Conservation (phyloP, 2,113 vertebrate species). For the Phaethornis superciliosus region DNA sequence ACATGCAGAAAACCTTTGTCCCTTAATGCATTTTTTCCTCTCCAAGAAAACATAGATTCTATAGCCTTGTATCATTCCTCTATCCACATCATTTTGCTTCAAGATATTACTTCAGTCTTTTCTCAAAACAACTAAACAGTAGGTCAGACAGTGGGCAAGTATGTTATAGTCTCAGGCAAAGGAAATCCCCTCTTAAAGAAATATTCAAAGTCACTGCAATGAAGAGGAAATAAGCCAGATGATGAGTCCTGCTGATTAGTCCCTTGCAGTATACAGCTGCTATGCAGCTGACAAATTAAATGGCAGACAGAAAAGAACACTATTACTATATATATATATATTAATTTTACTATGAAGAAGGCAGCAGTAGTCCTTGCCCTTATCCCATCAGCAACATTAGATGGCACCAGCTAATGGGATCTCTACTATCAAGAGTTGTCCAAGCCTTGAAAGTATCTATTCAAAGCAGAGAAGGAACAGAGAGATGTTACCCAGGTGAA, state of each 20-base stretch:
- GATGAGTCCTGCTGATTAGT: background rate
- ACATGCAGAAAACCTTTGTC: slow-evolving; percentile 21
- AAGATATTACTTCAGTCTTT: background rate
- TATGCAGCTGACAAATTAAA: background rate
- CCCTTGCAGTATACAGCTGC: background rate
- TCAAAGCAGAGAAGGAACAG: slow-evolving; percentile 11
- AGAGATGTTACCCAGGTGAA: background rate
- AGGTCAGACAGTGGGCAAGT: background rate
- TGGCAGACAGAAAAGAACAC: background rate
- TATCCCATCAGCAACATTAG: background rate
- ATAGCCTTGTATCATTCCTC: background rate
- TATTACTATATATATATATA: background rate
- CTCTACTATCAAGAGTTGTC: background rate
- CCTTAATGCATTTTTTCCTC: background rate
- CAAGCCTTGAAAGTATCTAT: background rate
- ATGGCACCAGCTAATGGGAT: background rate
- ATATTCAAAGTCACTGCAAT: background rate
- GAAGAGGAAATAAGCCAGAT: background rate
- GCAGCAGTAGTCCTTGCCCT: background rate
- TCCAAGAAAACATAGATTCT: background rate
- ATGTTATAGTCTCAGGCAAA: background rate
- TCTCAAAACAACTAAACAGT: background rate
- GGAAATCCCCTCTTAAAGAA: background rate
- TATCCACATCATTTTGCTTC: background rate
- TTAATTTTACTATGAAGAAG: background rate